Evolutionary conservation across 2,113 vertebrate species (phyloP).

Genomic region (Onychostruthus taczanowskii): DNA sequence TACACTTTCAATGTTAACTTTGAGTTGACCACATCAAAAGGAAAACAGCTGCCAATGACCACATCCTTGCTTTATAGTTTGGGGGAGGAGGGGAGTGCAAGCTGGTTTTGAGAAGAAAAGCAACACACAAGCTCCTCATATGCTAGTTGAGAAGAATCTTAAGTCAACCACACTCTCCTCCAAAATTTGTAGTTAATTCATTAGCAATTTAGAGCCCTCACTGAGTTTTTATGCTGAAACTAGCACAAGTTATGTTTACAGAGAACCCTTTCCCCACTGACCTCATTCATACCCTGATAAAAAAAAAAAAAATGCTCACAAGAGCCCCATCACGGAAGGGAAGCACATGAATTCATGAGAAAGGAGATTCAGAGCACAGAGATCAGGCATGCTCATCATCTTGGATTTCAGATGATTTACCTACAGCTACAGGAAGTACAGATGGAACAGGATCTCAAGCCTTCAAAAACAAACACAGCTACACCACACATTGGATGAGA

Average conservation of each 20-base stretch:
- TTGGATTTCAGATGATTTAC: not conserved
- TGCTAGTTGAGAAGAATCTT: not conserved
- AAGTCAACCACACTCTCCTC: not conserved
- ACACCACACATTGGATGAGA: not conserved
- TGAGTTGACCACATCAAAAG: slow-evolving; percentile 6
- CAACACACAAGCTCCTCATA: not conserved
- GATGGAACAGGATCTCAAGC: not conserved
- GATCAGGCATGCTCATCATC: not conserved
- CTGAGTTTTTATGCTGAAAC: not conserved
- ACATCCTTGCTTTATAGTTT: not conserved
- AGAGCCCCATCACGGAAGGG: not conserved
- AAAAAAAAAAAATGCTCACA: not conserved
- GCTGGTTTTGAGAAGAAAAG: not conserved
- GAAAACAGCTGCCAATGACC: not conserved
- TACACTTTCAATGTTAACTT: not conserved
- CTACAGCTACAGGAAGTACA: not conserved
- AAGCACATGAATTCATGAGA: not conserved
- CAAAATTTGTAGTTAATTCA: not conserved
- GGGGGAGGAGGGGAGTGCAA: not conserved
- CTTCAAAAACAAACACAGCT: not conserved
- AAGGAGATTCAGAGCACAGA: not conserved
- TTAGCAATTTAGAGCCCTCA: not conserved
- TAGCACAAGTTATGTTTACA: not conserved
- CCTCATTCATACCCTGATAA: not conserved
- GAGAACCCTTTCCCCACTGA: not conserved